A percentile compares a stretch with the other conserved stretches of the same genome.
phyloP scores from a whole-genome alignment of 2,888 invertebrate species.

The Caenorhabditis uteleia region DNA sequence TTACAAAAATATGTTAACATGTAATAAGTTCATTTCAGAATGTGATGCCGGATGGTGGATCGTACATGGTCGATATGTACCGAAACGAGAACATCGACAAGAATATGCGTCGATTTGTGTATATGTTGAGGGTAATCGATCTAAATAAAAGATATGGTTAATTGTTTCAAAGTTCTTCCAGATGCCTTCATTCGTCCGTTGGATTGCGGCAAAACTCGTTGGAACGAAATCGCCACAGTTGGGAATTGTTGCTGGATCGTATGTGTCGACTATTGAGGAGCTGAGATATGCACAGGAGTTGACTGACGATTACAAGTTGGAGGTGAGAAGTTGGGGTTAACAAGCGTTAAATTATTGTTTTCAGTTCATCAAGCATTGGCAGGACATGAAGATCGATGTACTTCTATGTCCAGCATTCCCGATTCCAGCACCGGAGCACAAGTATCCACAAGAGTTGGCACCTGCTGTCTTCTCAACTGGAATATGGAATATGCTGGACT shows the following conservation, averaged over 20 bases:
- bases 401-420: conserved; percentile 70
- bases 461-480: conserved; percentile 65
- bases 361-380: conserved; percentile 60
- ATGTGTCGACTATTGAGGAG: conserved; percentile 47
- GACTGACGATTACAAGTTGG: conserved; percentile 56
- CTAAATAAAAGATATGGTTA: no score
- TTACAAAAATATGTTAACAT: background rate
- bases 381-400: conserved; percentile 64
- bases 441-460: conserved; percentile 56
- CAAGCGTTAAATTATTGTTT: conserved; percentile 4
- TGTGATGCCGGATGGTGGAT: conserved; percentile 61
- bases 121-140: background rate
- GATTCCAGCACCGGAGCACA: conserved; percentile 63
- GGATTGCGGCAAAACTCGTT: conserved; percentile 37
- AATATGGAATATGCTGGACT: conserved; percentile 70
- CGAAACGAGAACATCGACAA: conserved; percentile 60
- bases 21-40: conserved; percentile 34
- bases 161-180: no score
- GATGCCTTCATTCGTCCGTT: conserved; percentile 59
- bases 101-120: conserved; percentile 52
- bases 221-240: conserved; percentile 51
- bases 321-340: conserved; percentile 26
- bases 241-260: conserved; percentile 39
- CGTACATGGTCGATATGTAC: conserved; percentile 51
- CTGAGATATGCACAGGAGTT: conserved; percentile 57